These are phyloP conservation scores for Uloborus plumipes DNA, from an alignment of 2,888 invertebrate genomes.

Conservation along the genomic window DNA sequence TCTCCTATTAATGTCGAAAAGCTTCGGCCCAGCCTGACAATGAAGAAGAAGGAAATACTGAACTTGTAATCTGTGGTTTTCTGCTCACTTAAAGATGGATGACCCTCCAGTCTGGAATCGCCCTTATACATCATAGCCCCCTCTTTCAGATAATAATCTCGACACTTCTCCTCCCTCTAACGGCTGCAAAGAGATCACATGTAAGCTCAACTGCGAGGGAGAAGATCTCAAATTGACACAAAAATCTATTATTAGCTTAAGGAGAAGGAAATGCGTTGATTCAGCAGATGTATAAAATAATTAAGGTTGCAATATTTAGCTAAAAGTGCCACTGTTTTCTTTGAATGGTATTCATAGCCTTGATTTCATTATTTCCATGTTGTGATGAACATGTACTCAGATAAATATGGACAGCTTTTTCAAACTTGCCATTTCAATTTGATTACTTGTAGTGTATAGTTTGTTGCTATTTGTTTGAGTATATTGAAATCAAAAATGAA, in stretches of 20 bases:
- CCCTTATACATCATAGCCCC: slow-evolving; percentile 53
- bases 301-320: too few relatives aligned
- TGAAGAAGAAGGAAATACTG: slow-evolving; percentile 19
- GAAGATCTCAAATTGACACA: too few relatives aligned
- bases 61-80: slow-evolving; percentile 41
- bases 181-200: too few relatives aligned
- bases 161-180: slow-evolving; percentile 24
- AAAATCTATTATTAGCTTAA: too few relatives aligned
- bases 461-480: slow-evolving; percentile 17
- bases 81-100: slow-evolving; percentile 40
- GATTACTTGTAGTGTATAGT: slow-evolving; percentile 25
- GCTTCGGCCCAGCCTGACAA: slow-evolving; percentile 2
- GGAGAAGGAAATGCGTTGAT: slow-evolving; percentile 24
- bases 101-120: slow-evolving; percentile 24
- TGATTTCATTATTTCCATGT: too few relatives aligned
- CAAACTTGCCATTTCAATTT: too few relatives aligned
- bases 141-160: slow-evolving; percentile 52
- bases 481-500: slow-evolving; percentile 13
- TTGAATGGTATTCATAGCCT: too few relatives aligned
- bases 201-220: too few relatives aligned
- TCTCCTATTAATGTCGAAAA: slow-evolving; percentile 24
- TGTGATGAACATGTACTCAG: too few relatives aligned
- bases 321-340: too few relatives aligned
- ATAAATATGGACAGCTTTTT: neutral
- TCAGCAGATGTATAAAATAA: too few relatives aligned